Evolutionary conservation across 2,113 vertebrate species (phyloP).

Genomic region (Onychostoma macrolepis): DNA sequence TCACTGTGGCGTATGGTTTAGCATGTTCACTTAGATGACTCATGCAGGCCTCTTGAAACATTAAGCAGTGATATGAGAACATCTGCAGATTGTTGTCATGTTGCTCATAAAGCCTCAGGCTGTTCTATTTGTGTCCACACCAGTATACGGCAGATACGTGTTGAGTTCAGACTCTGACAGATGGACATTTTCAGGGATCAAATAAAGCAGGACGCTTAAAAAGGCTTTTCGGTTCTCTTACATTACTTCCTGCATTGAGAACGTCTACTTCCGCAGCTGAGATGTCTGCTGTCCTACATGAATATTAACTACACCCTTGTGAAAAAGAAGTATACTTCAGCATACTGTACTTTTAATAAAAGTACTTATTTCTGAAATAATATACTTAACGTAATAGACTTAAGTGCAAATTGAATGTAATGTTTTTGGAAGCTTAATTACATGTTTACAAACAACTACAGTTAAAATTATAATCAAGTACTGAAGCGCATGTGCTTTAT

Average conservation of each 20-base stretch:
- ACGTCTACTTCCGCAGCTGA: background rate
- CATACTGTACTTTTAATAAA: background rate
- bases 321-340: background rate
- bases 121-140: slow-evolving; percentile 8
- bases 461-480: background rate
- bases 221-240: background rate
- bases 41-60: background rate
- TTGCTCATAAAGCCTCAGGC: background rate
- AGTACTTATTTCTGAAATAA: background rate
- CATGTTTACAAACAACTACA: too few species aligned
- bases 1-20: background rate
- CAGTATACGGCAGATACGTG: background rate
- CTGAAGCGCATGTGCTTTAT: background rate
- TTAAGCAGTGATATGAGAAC: background rate
- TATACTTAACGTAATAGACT: background rate
- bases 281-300: background rate
- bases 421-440: background rate
- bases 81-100: background rate
- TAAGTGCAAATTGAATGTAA: background rate
- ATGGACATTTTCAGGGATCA: background rate
- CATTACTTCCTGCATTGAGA: background rate
- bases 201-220: background rate
- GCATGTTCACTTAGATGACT: background rate
- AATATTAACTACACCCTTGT: background rate
- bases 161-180: background rate